Evolutionary conservation across 2,113 vertebrate genomes (phyloP).

Genomic region (Hoplias malabaricus): DNA sequence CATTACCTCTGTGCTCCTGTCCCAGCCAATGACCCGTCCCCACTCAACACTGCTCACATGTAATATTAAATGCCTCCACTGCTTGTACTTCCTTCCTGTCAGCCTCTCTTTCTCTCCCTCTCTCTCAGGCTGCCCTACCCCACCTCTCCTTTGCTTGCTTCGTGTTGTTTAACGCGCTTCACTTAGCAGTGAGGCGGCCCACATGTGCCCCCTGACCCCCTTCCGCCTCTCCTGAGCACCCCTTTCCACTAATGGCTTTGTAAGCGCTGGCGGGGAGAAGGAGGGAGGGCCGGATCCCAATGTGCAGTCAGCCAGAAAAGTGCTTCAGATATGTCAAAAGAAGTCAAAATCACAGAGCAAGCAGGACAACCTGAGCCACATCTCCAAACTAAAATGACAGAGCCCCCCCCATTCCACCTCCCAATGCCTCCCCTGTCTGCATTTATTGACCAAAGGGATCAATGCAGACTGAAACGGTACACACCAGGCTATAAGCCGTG

Average conservation of each 20-base stretch:
- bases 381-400: not conserved
- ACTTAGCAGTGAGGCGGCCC: constrained; percentile 58
- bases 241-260: constrained; percentile 61
- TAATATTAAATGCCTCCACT: constrained; percentile 70
- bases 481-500: constrained; percentile 37
- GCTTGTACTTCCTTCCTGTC: constrained; percentile 53
- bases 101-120: constrained; percentile 28
- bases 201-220: constrained; percentile 31
- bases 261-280: constrained; percentile 35
- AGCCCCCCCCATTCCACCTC: not conserved
- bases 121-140: not conserved
- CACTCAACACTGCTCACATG: constrained; percentile 64
- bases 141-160: constrained; percentile 24
- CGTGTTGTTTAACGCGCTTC: constrained; percentile 58
- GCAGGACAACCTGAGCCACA: constrained; percentile 37
- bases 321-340: constrained; percentile 64
- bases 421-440: not conserved
- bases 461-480: constrained; percentile 22
- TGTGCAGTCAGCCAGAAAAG: constrained; percentile 64
- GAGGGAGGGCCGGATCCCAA: constrained; percentile 25
- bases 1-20: constrained; percentile 62
- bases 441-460: constrained; percentile 28
- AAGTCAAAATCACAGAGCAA: constrained; percentile 61
- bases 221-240: constrained; percentile 43
- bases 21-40: constrained; percentile 63